These are phyloP conservation scores for Cassiopea andromeda DNA, from an alignment of 30 jellyfish, hydroid and myxozoan genomes.

Conservation along the genomic window DNA sequence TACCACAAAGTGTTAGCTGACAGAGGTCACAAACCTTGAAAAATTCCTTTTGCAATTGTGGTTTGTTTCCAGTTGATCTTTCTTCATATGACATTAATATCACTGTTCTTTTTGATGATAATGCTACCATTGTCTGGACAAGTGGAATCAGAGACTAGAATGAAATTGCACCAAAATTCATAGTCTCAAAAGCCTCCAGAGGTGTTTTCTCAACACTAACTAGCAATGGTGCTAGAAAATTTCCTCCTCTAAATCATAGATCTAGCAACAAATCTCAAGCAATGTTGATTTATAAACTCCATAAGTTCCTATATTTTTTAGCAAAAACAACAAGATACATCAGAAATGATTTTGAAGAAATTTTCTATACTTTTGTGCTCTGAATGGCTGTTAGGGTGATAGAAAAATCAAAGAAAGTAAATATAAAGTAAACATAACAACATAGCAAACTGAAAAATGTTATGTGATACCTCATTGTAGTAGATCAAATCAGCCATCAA, in stretches of 20 bases:
- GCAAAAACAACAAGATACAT: too few species aligned
- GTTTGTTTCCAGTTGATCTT: conserved; percentile 72
- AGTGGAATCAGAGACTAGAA: conserved; percentile 71
- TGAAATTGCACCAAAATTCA: too few species aligned
- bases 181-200: too few species aligned
- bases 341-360: too few species aligned
- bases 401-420: not conserved
- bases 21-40: conserved; percentile 37
- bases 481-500: conserved; percentile 82
- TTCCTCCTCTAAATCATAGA: too few species aligned
- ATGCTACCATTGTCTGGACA: conserved; percentile 57
- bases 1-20: not conserved
- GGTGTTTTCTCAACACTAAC: too few species aligned
- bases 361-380: too few species aligned
- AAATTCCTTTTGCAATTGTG: conserved; percentile 53
- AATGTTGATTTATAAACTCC: too few species aligned
- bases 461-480: conserved; percentile 57
- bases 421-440: not conserved
- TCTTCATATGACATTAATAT: conserved; percentile 74
- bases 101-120: conserved; percentile 35
- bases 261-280: too few species aligned
- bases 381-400: too few species aligned
- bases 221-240: too few species aligned
- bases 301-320: too few species aligned
- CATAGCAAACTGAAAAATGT: not conserved